Evolutionary conservation across 2,113 vertebrate species (phyloP).

Genomic region (Corythornis vintsioides): DNA sequence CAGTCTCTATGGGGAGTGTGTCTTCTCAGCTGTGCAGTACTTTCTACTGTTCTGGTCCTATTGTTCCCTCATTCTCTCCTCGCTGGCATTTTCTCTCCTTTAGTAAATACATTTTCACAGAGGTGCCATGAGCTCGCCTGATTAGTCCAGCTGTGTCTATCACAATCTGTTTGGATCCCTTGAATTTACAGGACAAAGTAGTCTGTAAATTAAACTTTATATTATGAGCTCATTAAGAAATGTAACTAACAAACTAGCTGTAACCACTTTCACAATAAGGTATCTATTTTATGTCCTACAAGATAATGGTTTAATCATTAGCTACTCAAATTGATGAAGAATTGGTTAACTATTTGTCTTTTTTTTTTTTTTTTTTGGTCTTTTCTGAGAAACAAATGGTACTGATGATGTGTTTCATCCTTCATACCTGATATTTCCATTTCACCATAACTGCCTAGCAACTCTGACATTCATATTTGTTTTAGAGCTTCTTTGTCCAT

Average conservation of each 20-base stretch:
- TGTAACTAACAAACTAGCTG: neutral
- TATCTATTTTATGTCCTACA: neutral
- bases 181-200: neutral
- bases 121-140: neutral
- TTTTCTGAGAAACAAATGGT: neutral
- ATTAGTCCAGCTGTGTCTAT: neutral
- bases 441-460: neutral
- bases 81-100: rapidly evolving
- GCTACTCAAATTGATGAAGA: neutral
- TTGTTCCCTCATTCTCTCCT: neutral
- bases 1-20: no score
- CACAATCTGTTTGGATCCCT: rapidly evolving
- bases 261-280: neutral
- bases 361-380: no score
- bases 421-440: neutral
- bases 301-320: neutral
- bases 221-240: neutral
- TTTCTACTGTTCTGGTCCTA: rapidly evolving
- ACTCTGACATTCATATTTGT: neutral
- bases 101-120: neutral
- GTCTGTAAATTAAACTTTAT: neutral
- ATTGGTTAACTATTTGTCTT: neutral
- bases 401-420: neutral
- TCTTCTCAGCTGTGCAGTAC: neutral
- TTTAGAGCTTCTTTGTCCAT: neutral